Evolutionary conservation across 64 coral and sea anemone genomes (phyloP).

Genomic region (Acropora yongei): DNA sequence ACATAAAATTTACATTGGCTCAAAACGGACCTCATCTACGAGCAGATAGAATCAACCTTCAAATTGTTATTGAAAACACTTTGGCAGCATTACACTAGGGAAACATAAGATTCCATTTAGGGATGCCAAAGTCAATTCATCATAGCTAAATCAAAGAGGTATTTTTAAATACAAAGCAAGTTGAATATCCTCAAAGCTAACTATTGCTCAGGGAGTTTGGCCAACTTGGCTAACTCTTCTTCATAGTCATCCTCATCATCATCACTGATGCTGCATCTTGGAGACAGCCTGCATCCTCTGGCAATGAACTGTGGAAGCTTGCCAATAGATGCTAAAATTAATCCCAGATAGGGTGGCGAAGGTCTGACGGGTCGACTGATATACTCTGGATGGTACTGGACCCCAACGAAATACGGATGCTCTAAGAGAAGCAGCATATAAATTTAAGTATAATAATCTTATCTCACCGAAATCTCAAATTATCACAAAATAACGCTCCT

Average conservation of each 20-base stretch:
- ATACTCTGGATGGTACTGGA: slow-evolving; percentile 97
- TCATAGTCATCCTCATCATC: slow-evolving; percentile 74
- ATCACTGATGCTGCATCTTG: slow-evolving; percentile 82
- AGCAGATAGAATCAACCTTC: too few species aligned
- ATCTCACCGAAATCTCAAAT: too few species aligned
- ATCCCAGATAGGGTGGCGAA: slow-evolving; percentile 93
- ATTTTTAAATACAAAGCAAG: not conserved
- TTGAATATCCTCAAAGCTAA: not conserved
- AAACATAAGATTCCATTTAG: too few species aligned
- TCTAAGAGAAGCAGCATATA: slow-evolving; percentile 40
- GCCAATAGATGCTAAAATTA: slow-evolving; percentile 89
- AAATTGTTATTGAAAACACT: too few species aligned
- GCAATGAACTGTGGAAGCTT: slow-evolving; percentile 76
- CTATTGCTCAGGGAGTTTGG: slow-evolving; percentile 71
- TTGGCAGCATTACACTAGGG: too few species aligned
- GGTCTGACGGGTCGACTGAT: slow-evolving; percentile 95
- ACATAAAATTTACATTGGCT: too few species aligned
- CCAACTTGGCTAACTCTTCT: slow-evolving; percentile 43
- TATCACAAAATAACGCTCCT: too few species aligned
- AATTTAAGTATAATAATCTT: not conserved
- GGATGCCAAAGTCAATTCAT: too few species aligned
- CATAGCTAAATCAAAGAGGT: not conserved
- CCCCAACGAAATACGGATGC: slow-evolving; percentile 96
- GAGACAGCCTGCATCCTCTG: slow-evolving; percentile 89
- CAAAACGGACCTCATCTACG: too few species aligned